Conservation (phyloP, 2,888 invertebrate genomes). For the Dastarcus helophoroides region DNA sequence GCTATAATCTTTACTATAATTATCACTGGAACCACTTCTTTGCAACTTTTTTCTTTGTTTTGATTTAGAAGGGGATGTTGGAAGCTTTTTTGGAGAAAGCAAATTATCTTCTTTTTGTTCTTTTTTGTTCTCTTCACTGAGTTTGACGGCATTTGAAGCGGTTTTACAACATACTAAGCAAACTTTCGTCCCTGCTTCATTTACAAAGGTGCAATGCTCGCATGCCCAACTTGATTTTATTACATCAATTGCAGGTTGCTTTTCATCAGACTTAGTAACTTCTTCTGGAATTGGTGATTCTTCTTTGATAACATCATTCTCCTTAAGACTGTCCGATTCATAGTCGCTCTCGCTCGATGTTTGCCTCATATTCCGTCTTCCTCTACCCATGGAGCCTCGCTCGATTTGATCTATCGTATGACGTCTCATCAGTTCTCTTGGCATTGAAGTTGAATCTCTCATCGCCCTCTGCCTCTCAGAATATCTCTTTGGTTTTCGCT, state of each 20-base stretch:
- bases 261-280: slow-evolving; percentile 27
- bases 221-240: slow-evolving; percentile 67
- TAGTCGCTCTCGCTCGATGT: slow-evolving; percentile 27
- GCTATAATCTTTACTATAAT: slow-evolving; percentile 34
- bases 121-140: slow-evolving; percentile 11
- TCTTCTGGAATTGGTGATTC: slow-evolving; percentile 19
- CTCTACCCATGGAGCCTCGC: slow-evolving; percentile 21
- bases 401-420: slow-evolving; percentile 22
- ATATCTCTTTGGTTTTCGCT: slow-evolving; percentile 22
- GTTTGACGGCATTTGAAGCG: slow-evolving; percentile 18
- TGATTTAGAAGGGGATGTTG: slow-evolving; percentile 11
- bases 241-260: slow-evolving; percentile 39
- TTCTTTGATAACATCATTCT: slow-evolving; percentile 24
- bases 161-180: slow-evolving; percentile 84
- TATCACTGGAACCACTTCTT: slow-evolving; percentile 28
- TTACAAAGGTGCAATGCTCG: slow-evolving; percentile 83
- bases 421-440: slow-evolving; percentile 25
- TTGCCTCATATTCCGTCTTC: slow-evolving; percentile 22
- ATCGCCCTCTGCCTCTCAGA: slow-evolving; percentile 19
- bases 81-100: slow-evolving; percentile 11
- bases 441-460: slow-evolving; percentile 28
- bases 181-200: slow-evolving; percentile 65
- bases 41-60: slow-evolving; percentile 15
- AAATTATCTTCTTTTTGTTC: slow-evolving; percentile 6
- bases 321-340: slow-evolving; percentile 23